phyloP scores from a whole-genome alignment of 1,140 invertebrate genomes.

The Steinernema feltiae region DNA sequence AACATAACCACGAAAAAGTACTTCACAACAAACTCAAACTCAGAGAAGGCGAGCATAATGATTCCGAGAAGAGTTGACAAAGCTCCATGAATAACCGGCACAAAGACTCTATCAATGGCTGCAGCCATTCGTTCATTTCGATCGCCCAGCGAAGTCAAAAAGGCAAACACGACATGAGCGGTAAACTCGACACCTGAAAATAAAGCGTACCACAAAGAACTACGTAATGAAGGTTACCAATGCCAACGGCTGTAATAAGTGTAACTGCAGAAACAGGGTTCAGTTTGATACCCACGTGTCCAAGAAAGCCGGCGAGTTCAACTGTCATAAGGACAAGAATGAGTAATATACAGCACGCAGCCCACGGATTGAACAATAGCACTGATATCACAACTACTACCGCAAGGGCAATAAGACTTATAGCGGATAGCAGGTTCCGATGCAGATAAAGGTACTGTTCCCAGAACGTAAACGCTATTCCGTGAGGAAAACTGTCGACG shows the following conservation, averaged over 20 bases:
- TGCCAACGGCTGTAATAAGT: slow-evolving; percentile 76
- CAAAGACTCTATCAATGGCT: slow-evolving; percentile 69
- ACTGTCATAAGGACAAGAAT: slow-evolving; percentile 71
- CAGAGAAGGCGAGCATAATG: slow-evolving; percentile 78
- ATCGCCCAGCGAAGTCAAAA: slow-evolving; percentile 78
- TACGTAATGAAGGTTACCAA: slow-evolving; percentile 59
- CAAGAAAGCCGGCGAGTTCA: slow-evolving; percentile 82
- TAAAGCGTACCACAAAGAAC: not conserved
- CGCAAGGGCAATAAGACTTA: slow-evolving; percentile 62
- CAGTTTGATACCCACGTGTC: slow-evolving; percentile 73
- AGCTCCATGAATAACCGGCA: slow-evolving; percentile 78
- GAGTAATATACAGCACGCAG: slow-evolving; percentile 63
- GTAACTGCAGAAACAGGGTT: slow-evolving; percentile 84
- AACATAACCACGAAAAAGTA: slow-evolving; percentile 82
- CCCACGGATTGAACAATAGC: slow-evolving; percentile 76
- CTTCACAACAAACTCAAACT: slow-evolving; percentile 88
- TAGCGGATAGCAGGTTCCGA: not conserved
- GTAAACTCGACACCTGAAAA: slow-evolving; percentile 71
- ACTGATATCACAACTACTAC: slow-evolving; percentile 71
- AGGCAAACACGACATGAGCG: slow-evolving; percentile 77
- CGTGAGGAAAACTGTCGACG: slow-evolving; percentile 87
- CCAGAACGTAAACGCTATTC: slow-evolving; percentile 88
- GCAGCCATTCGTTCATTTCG: slow-evolving; percentile 71
- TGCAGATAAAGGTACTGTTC: slow-evolving; percentile 84
- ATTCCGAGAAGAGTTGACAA: slow-evolving; percentile 77